Evolutionary conservation across 2,797 vertebrate species (phyloP).

Genomic region (Chelidonichthys spinosus): DNA sequence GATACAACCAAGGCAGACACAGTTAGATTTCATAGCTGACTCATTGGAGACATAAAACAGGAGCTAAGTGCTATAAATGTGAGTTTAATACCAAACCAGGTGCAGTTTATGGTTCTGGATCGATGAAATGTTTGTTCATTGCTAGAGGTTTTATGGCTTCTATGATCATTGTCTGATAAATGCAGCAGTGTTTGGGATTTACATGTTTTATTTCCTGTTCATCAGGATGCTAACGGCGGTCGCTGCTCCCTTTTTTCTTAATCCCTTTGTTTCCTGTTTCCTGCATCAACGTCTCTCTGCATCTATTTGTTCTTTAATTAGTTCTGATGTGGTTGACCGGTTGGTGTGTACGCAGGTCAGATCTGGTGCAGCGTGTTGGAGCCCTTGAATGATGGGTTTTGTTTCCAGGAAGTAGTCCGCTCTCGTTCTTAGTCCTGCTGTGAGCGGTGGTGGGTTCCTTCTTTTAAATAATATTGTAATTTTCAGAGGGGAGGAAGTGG

Average conservation of each 20-base stretch:
- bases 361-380: neutral
- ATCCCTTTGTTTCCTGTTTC: neutral
- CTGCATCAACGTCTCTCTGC: neutral
- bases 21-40: no score
- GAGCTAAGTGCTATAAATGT: no score
- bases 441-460: neutral
- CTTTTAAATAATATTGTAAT: neutral
- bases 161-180: no score
- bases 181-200: no score
- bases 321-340: neutral
- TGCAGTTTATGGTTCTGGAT: neutral
- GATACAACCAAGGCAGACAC: no score
- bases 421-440: neutral
- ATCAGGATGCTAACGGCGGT: neutral
- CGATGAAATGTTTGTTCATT: neutral
- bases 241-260: neutral
- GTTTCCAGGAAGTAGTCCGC: conserved; percentile 10
- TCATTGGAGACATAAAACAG: no score
- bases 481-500: neutral
- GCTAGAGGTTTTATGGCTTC: neutral
- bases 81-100: neutral
- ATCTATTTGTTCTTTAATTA: neutral
- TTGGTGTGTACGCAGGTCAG: no score
- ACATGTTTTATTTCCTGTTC: neutral
- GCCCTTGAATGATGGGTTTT: neutral